These are phyloP conservation scores for Carcina quercana DNA, from an alignment of 2,888 invertebrate species.

Conservation along the genomic window DNA sequence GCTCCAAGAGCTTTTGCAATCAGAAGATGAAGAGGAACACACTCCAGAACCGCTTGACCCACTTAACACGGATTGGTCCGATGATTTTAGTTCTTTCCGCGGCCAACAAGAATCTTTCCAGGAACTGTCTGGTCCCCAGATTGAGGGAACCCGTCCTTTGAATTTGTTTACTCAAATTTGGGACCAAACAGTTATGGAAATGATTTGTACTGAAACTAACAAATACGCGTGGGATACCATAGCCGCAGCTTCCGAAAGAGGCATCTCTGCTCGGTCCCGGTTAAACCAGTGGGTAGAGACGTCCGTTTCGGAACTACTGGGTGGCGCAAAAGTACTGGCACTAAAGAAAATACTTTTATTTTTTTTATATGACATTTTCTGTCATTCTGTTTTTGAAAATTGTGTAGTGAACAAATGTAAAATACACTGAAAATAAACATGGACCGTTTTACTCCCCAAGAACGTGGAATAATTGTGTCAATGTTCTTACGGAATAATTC, in stretches of 20 bases:
- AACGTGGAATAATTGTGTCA: no score
- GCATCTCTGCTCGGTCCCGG: slow-evolving; percentile 1
- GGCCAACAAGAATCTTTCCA: slow-evolving; percentile 3
- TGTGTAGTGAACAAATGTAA: no score
- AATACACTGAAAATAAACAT: no score
- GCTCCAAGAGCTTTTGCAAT: slow-evolving; percentile 2
- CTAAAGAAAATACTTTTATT: no score
- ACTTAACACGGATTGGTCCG: slow-evolving; percentile 1
- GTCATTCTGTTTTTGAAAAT: no score
- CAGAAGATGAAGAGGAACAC: slow-evolving; percentile 2
- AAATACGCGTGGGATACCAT: slow-evolving; percentile 9
- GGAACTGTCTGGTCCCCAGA: slow-evolving; percentile 3
- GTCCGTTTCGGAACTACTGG: slow-evolving; percentile 3
- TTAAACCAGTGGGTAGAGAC: slow-evolving; percentile 6
- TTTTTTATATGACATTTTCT: no score
- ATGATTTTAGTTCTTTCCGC: slow-evolving; percentile 1
- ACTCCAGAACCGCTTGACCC: slow-evolving; percentile 2
- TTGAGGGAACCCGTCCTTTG: slow-evolving; percentile 1
- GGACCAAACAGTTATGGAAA: slow-evolving; percentile 6
- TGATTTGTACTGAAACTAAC: slow-evolving; percentile 6
- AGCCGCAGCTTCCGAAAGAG: not conserved
- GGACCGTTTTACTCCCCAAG: no score
- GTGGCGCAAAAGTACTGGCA: no score
- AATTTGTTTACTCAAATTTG: slow-evolving; percentile 6
- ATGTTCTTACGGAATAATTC: no score